These are phyloP conservation scores for Eupithecia exiguata DNA, from an alignment of 2,888 invertebrate species.

Conservation along the genomic window DNA sequence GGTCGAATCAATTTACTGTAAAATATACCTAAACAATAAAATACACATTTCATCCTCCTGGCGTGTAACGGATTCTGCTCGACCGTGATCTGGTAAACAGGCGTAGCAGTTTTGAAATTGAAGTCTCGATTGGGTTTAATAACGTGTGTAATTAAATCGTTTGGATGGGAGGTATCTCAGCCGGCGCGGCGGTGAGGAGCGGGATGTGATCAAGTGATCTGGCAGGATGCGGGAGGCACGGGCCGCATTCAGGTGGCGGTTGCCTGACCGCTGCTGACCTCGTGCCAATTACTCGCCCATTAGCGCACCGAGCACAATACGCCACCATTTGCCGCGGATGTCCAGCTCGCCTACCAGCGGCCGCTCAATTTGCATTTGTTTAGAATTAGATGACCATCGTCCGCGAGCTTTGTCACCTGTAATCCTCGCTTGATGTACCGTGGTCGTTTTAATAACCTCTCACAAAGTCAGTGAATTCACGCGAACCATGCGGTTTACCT, in stretches of 20 bases:
- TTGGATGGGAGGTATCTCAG: slow-evolving; percentile 50
- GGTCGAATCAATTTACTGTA: slow-evolving; percentile 11
- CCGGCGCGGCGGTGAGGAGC: slow-evolving; percentile 20
- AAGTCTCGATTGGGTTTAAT: slow-evolving; percentile 59
- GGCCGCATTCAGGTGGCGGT: slow-evolving; percentile 55
- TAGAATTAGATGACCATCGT: slow-evolving; percentile 70
- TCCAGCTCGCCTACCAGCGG: slow-evolving; percentile 65
- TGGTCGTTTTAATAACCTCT: slow-evolving; percentile 58
- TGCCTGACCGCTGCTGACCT: slow-evolving; percentile 65
- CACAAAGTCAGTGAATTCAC: slow-evolving; percentile 43
- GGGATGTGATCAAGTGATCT: slow-evolving; percentile 20
- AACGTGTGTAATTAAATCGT: slow-evolving; percentile 65
- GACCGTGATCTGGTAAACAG: slow-evolving; percentile 47
- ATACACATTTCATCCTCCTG: slow-evolving; percentile 10
- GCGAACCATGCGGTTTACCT: slow-evolving; percentile 59
- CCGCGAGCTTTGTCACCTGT: slow-evolving; percentile 64
- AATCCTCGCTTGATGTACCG: slow-evolving; percentile 46
- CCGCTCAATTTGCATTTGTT: slow-evolving; percentile 79
- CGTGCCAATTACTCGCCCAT: slow-evolving; percentile 78
- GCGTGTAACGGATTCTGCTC: slow-evolving; percentile 3
- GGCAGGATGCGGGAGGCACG: slow-evolving; percentile 45
- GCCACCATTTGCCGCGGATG: slow-evolving; percentile 71
- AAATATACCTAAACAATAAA: slow-evolving; percentile 9
- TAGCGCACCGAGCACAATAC: slow-evolving; percentile 75
- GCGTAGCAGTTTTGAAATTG: slow-evolving; percentile 56